Evolutionary conservation across 1,140 invertebrate species (phyloP).

Genomic region (Drosophila mayri): DNA sequence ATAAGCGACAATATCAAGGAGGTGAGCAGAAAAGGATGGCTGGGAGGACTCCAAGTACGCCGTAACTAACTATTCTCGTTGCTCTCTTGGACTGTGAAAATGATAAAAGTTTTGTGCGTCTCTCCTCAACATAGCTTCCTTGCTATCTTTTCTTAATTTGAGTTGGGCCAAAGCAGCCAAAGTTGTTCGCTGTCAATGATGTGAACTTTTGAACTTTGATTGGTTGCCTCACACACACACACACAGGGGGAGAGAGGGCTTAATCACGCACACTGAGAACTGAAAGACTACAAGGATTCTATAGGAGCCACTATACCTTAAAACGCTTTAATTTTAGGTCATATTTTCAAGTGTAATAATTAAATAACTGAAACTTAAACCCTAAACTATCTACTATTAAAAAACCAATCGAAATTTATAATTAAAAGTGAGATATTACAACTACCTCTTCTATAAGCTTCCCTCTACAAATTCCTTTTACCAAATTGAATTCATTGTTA

Average conservation of each 20-base stretch:
- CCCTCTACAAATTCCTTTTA: conserved; percentile 4
- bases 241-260: background rate
- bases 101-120: conserved; percentile 72
- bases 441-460: background rate
- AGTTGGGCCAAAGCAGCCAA: conserved; percentile 60
- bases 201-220: conserved; percentile 80
- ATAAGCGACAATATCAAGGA: conserved; percentile 29
- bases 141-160: conserved; percentile 77
- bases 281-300: background rate
- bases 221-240: conserved; percentile 47
- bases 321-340: conserved; percentile 19
- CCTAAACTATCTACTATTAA: background rate
- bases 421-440: background rate
- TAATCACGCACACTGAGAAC: background rate
- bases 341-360: background rate
- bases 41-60: conserved; percentile 17
- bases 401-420: background rate
- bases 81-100: conserved; percentile 65
- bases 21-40: background rate
- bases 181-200: conserved; percentile 71
- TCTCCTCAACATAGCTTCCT: conserved; percentile 28
- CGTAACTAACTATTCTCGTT: conserved; percentile 54
- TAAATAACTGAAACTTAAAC: background rate
- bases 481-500: background rate
- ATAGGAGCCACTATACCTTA: background rate